These are phyloP conservation scores for Acleris sparsana DNA, from an alignment of 2,888 invertebrate species.

Conservation along the genomic window DNA sequence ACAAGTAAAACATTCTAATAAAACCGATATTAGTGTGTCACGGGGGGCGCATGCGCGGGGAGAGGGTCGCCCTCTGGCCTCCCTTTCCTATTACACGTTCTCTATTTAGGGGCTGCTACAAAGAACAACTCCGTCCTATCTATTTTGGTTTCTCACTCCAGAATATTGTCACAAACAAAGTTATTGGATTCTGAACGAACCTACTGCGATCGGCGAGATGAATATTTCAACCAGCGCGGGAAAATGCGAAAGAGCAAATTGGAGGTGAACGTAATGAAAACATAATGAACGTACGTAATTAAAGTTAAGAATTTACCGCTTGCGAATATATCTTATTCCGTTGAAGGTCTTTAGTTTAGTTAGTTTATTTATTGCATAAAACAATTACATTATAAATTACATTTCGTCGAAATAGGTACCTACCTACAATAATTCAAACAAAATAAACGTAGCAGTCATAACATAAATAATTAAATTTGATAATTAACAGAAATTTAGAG, in stretches of 20 bases:
- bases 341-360: no score
- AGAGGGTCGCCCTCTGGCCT: constrained; percentile 64
- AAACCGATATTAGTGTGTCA: constrained; percentile 73
- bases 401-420: no score
- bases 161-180: constrained; percentile 76
- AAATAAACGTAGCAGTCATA: no score
- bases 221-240: constrained; percentile 44
- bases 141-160: constrained; percentile 75
- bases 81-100: constrained; percentile 79
- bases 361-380: no score
- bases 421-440: no score
- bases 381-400: no score
- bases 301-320: constrained; percentile 22
- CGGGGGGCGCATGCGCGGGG: constrained; percentile 67
- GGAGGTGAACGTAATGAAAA: constrained; percentile 45
- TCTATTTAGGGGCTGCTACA: constrained; percentile 81
- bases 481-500: no score
- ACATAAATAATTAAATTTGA: no score
- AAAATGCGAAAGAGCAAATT: constrained; percentile 43
- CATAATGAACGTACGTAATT: constrained; percentile 41
- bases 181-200: constrained; percentile 69
- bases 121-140: constrained; percentile 76
- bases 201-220: constrained; percentile 44
- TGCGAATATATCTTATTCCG: constrained; percentile 1
- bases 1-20: constrained; percentile 74